Evolutionary conservation across 2,888 invertebrate species (phyloP).

Genomic region (Torymus auratus): DNA sequence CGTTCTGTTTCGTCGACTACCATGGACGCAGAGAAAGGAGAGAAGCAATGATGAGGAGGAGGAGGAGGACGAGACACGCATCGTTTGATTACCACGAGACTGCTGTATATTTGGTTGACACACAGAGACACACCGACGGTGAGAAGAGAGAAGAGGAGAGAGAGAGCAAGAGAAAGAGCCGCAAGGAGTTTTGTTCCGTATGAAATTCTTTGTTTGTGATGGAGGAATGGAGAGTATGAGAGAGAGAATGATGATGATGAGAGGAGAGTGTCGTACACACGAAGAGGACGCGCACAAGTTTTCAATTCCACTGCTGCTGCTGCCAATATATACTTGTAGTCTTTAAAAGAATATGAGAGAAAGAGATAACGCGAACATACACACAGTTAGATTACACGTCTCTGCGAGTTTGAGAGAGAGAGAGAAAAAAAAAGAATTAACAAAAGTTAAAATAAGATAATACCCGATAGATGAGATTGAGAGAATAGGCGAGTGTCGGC

Average conservation of each 20-base stretch:
- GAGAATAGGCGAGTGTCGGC: slow-evolving; percentile 33
- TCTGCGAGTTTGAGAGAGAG: slow-evolving; percentile 16
- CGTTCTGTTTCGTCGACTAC: slow-evolving; percentile 5
- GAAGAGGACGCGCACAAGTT: slow-evolving; percentile 72
- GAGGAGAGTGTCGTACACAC: not conserved
- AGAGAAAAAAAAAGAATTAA: slow-evolving; percentile 8
- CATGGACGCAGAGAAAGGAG: slow-evolving; percentile 12
- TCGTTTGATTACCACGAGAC: not conserved
- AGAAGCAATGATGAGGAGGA: not conserved
- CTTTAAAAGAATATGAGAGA: slow-evolving; percentile 29
- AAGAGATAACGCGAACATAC: slow-evolving; percentile 28
- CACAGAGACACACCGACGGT: not conserved
- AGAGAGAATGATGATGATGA: not conserved
- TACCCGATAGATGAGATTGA: slow-evolving; percentile 36
- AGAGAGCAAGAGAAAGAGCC: no score
- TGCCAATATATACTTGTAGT: slow-evolving; percentile 59
- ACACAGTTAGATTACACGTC: slow-evolving; percentile 6
- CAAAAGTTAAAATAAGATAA: no score
- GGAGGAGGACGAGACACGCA: no score
- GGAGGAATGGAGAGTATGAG: no score
- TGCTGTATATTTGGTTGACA: slow-evolving; percentile 5
- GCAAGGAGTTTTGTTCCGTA: slow-evolving; percentile 34
- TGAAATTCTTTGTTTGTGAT: slow-evolving; percentile 29
- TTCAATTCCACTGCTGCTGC: slow-evolving; percentile 74
- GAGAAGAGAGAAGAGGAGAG: slow-evolving; percentile 15